A percentile compares a stretch with the other conserved stretches of the same genome.
Conservation (phyloP, 2,797 vertebrate species). For the Karalla daura region DNA sequence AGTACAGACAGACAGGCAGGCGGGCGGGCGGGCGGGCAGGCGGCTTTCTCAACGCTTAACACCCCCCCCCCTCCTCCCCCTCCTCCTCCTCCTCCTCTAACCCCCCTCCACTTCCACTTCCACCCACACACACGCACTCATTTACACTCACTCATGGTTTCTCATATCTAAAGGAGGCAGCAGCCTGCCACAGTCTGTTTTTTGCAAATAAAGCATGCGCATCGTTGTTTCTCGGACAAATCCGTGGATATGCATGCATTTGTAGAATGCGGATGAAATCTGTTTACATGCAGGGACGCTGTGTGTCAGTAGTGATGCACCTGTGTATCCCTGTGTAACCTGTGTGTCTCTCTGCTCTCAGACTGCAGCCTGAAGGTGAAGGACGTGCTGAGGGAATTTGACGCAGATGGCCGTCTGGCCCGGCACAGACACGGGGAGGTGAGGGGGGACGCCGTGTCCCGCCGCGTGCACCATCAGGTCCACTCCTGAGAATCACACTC, state of each 20-base stretch:
- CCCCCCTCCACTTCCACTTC: constrained; percentile 43
- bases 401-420: constrained; percentile 85
- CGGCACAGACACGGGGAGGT: constrained; percentile 89
- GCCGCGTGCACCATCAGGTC: constrained; percentile 34
- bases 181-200: constrained; percentile 46
- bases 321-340: constrained; percentile 44
- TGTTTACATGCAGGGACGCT: neutral
- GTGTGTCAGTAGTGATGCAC: neutral
- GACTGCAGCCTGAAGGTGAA: constrained; percentile 93
- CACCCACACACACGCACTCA: constrained; percentile 62
- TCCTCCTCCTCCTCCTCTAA: constrained; percentile 52
- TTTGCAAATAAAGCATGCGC: constrained; percentile 22
- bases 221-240: neutral
- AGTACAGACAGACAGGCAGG: constrained; percentile 80
- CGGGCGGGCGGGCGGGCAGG: constrained; percentile 41
- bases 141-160: constrained; percentile 58
- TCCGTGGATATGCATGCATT: neutral
- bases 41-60: constrained; percentile 66
- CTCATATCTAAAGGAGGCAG: constrained; percentile 60
- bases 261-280: neutral
- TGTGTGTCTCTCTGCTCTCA: constrained; percentile 68
- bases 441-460: constrained; percentile 76
- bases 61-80: constrained; percentile 35
- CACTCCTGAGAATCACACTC: constrained; percentile 25
- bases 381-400: constrained; percentile 91